Percentiles rank a stretch among this genome's conserved stretches.
Evolutionary conservation across 2,797 vertebrate species (phyloP).

Genomic region (Sebastes hubbsi): DNA sequence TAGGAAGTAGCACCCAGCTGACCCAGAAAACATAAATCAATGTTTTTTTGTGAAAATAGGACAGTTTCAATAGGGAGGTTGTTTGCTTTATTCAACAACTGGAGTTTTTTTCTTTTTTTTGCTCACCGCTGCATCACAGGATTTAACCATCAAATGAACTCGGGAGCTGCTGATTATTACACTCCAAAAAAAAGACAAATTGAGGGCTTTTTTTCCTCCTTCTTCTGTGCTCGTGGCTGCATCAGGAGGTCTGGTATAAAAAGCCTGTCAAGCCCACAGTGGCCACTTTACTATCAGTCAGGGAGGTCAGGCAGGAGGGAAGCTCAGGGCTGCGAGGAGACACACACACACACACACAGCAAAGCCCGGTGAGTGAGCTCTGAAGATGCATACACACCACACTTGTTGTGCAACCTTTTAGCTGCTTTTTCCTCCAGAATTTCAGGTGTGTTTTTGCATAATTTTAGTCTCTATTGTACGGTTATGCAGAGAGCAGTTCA

Average conservation of each 20-base stretch:
- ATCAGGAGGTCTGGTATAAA: constrained; percentile 74
- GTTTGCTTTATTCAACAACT: constrained; percentile 24
- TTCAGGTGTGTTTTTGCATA: background rate
- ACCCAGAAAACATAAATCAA: constrained; percentile 56
- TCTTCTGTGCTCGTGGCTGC: constrained; percentile 37
- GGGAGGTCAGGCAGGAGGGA: constrained; percentile 75
- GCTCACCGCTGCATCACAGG: constrained; percentile 8
- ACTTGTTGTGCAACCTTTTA: constrained; percentile 7
- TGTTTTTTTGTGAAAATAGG: constrained; percentile 29
- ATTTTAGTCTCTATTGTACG: background rate
- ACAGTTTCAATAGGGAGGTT: background rate
- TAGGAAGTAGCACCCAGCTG: constrained; percentile 25
- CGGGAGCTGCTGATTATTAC: constrained; percentile 28
- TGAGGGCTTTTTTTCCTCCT: background rate
- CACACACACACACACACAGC: constrained; percentile 35
- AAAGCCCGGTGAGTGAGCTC: constrained; percentile 67
- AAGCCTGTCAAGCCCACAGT: constrained; percentile 81
- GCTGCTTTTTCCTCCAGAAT: constrained; percentile 5
- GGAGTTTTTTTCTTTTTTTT: background rate
- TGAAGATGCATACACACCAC: background rate
- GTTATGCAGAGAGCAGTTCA: background rate
- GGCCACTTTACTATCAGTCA: constrained; percentile 82
- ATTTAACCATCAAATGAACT: constrained; percentile 39
- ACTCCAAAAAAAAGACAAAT: constrained; percentile 26
- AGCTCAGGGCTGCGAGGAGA: constrained; percentile 54